Percentiles rank a stretch among this genome's conserved stretches.
Evolutionary conservation across 2,888 invertebrate genomes (phyloP).

Genomic region (Chelonus formosanus): DNA sequence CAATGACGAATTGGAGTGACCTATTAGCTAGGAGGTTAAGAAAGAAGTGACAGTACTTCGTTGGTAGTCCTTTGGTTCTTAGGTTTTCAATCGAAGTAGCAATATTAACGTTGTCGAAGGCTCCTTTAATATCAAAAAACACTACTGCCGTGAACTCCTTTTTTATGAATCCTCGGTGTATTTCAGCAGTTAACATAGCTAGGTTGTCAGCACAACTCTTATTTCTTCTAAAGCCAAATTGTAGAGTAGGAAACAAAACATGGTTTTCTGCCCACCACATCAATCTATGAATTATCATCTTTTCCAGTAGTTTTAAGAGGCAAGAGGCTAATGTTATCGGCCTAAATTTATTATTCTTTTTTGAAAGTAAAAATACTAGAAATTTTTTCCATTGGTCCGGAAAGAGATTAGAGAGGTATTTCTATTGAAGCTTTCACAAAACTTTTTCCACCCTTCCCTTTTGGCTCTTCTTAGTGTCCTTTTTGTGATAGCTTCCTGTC

Average conservation of each 20-base stretch:
- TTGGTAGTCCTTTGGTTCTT: background rate
- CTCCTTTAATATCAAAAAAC: constrained; percentile 18
- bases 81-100: background rate
- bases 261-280: background rate
- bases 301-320: background rate
- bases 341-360: background rate
- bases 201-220: constrained; percentile 9
- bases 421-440: background rate
- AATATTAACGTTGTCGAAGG: constrained; percentile 14
- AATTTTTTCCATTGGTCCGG: background rate
- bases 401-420: too few species aligned
- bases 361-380: background rate
- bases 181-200: background rate
- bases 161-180: background rate
- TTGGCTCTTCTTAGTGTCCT: background rate
- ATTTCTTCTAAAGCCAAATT: background rate
- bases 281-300: background rate
- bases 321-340: background rate
- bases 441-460: background rate
- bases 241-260: background rate
- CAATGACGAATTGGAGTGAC: constrained; percentile 1
- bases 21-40: background rate
- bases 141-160: background rate
- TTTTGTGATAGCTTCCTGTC: background rate
- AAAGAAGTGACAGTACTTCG: constrained; percentile 8